phyloP scores from a whole-genome alignment of 2,113 vertebrate genomes.

The Vulpes vulpes region DNA sequence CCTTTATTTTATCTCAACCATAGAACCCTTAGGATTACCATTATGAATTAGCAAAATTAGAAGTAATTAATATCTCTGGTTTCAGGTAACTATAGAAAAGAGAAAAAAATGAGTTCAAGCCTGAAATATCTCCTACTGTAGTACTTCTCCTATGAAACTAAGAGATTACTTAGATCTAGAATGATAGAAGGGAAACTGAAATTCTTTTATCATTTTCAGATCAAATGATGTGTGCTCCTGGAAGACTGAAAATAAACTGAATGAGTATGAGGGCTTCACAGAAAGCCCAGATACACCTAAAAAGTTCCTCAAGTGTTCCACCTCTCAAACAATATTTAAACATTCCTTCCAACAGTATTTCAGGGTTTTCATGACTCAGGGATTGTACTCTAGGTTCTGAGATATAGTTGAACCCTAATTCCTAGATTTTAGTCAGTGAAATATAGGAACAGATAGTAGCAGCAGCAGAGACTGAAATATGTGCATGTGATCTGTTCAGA shows the following conservation, averaged over 20 bases:
- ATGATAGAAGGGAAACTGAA: neutral
- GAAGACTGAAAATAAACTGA: neutral
- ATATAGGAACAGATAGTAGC: neutral
- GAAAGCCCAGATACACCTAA: neutral
- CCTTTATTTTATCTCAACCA: neutral
- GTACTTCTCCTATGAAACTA: neutral
- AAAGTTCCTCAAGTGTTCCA: neutral
- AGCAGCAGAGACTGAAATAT: neutral
- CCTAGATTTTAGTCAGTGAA: neutral
- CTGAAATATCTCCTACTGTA: neutral
- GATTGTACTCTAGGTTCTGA: neutral
- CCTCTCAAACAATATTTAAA: neutral
- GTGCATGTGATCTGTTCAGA: accelerated
- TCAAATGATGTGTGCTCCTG: neutral
- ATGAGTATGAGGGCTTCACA: neutral
- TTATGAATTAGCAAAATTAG: neutral
- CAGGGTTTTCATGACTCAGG: neutral
- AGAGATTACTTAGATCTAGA: neutral
- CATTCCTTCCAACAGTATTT: neutral
- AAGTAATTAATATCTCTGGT: neutral
- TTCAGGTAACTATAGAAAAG: neutral
- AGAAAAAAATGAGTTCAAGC: neutral
- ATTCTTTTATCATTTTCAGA: neutral
- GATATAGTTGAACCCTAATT: neutral
- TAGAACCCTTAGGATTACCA: neutral